phyloP scores from a whole-genome alignment of 2,113 vertebrate species.

The Sapajus apella region DNA sequence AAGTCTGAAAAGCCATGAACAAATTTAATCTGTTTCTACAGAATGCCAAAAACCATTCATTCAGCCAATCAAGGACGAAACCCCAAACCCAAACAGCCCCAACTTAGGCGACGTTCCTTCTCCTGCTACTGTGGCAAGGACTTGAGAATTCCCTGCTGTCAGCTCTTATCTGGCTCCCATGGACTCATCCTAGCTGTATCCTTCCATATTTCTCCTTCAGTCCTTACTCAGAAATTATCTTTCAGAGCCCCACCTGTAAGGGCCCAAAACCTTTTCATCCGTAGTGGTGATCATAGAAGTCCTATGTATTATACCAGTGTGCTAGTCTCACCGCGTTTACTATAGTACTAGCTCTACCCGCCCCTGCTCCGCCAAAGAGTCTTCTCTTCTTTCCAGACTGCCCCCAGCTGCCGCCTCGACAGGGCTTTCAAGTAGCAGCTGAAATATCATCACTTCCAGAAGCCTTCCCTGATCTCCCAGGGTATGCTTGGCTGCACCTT shows the following conservation, averaged over 20 bases:
- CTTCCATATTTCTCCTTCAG: neutral
- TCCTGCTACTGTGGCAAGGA: neutral
- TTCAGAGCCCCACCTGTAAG: neutral
- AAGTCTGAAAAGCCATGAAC: neutral
- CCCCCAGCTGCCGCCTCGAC: neutral
- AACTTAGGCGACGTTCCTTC: neutral
- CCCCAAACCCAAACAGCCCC: neutral
- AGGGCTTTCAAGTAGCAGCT: neutral
- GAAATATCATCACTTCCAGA: neutral
- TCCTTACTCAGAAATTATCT: neutral
- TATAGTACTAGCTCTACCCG: too few relatives aligned
- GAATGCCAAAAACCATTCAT: neutral
- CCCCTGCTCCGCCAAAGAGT: too few relatives aligned
- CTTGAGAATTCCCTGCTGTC: neutral
- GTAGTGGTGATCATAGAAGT: neutral
- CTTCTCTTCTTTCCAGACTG: neutral
- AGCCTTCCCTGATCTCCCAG: neutral
- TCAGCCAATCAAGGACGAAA: neutral
- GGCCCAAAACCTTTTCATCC: neutral
- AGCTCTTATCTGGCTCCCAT: neutral
- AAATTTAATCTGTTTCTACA: constrained; percentile 7
- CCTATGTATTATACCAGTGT: neutral
- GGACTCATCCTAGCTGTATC: neutral
- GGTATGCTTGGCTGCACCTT: neutral
- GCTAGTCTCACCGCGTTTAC: neutral